phyloP scores from a whole-genome alignment of 2,888 invertebrate species.

The Phyllotreta cruciferae region DNA sequence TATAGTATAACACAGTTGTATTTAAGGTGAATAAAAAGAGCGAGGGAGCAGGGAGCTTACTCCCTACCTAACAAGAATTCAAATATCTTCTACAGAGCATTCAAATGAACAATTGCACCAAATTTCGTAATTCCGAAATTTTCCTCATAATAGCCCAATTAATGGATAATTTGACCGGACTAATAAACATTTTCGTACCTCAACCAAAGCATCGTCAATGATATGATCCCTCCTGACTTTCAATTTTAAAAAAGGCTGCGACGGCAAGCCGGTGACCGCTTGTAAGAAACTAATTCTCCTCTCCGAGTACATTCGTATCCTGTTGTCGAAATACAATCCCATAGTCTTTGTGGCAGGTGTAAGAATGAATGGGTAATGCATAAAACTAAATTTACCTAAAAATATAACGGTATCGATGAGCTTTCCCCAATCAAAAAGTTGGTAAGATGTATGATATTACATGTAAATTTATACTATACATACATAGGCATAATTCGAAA shows the following conservation, averaged over 20 bases:
- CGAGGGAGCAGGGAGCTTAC: no score
- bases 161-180: no score
- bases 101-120: no score
- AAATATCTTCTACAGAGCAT: no score
- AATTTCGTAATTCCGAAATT: neutral
- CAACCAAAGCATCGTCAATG: conserved; percentile 91
- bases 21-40: no score
- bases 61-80: no score
- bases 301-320: conserved; percentile 94
- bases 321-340: conserved; percentile 91
- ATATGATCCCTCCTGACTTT: conserved; percentile 84
- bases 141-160: neutral
- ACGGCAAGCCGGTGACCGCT: conserved; percentile 81
- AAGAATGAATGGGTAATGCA: conserved; percentile 88
- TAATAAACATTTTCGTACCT: conserved; percentile 62
- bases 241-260: conserved; percentile 84
- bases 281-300: conserved; percentile 85
- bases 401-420: conserved; percentile 33
- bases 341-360: conserved; percentile 91
- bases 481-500: no score
- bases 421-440: neutral
- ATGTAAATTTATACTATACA: no score
- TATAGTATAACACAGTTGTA: no score
- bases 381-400: conserved; percentile 83
- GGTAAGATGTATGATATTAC: no score